Percentiles rank a stretch among this genome's conserved stretches.
Evolutionary conservation across 2,797 vertebrate species (phyloP).

Genomic region (Poecile montanus): DNA sequence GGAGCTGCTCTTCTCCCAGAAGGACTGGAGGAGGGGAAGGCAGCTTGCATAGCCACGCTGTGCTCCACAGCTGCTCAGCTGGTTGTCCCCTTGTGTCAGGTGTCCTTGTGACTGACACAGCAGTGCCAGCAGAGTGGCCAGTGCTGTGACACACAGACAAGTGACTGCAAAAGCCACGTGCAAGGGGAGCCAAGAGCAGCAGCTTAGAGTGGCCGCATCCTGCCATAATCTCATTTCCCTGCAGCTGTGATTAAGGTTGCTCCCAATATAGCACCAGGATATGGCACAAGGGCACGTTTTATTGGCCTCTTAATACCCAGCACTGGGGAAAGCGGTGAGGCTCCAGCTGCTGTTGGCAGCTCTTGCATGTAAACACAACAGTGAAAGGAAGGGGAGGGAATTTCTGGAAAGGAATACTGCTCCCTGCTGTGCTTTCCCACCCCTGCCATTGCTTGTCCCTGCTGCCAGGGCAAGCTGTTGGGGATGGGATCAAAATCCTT

Average conservation of each 20-base stretch:
- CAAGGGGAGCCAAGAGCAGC: fast-evolving
- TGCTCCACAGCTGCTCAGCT: neutral
- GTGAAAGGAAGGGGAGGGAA: neutral
- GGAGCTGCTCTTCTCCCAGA: neutral
- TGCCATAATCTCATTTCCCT: slow-evolving; percentile 11
- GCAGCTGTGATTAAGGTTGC: neutral
- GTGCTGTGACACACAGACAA: neutral
- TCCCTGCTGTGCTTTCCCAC: neutral
- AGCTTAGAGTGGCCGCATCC: neutral
- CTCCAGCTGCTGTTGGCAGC: neutral
- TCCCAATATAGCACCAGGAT: slow-evolving; percentile 33
- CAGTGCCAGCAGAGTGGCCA: neutral
- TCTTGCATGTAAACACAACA: neutral
- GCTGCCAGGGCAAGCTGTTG: neutral
- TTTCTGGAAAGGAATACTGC: neutral
- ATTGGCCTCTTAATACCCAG: neutral
- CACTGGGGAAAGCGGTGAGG: neutral
- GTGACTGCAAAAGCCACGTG: neutral
- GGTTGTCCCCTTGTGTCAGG: fast-evolving
- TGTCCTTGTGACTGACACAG: neutral
- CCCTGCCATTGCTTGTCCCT: neutral
- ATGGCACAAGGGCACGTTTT: neutral
- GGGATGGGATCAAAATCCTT: neutral
- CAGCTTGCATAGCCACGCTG: fast-evolving
- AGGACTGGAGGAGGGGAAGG: neutral